Evolutionary conservation across 2,888 invertebrate species (phyloP), one percentile per base, ranked within the genome.

Genomic region (Ichneumon xanthorius): DNA sequence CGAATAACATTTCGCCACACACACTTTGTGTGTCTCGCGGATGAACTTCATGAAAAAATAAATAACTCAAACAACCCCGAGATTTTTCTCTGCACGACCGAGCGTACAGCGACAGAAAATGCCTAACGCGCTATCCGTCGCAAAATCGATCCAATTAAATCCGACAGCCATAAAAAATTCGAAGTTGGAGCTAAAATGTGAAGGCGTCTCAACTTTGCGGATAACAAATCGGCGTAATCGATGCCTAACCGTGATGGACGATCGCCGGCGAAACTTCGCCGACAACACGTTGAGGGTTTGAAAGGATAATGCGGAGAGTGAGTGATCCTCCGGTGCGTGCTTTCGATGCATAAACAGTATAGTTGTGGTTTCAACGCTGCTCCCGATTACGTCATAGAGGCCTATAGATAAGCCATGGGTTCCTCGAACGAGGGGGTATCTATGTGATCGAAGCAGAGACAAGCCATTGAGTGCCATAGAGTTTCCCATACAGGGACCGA

Each of bases 401-500:
- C 30, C 63, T 33, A 7, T 6, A 30, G 16, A 63, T 63, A 37
- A 63, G 63, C 63, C 33, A 63, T 63, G 14, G 63, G 63, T 37
- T 63, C n/a, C 37, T 37, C 63, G 63, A 33, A 33, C 63, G 63
- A 30, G 63, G 6, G 6, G 37, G 63, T 55, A 5, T 53, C 71
- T 16, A 55, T 72, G 30, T 11, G 19, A 72, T 72, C 33, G 37
- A 45, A 37, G 30, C 33, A 19, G 55, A 37, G n/a, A 33, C 37
- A 33, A 14, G 37, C 37, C 5, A 37, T 50, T 48, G 30, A 55
- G 55, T 70, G n/a, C 70, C 26, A 70, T 70, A 53, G 53, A 55
- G 55, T 72, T 55, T 68, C 61, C 45, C 55, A 40, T 78, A 55
- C 63, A 78, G 78, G 73, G 70, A 78, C 78, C 55, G 58, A 14